Evolutionary conservation across 2,888 invertebrate genomes (phyloP).

Genomic region (Gonocerus acuteangulatus): DNA sequence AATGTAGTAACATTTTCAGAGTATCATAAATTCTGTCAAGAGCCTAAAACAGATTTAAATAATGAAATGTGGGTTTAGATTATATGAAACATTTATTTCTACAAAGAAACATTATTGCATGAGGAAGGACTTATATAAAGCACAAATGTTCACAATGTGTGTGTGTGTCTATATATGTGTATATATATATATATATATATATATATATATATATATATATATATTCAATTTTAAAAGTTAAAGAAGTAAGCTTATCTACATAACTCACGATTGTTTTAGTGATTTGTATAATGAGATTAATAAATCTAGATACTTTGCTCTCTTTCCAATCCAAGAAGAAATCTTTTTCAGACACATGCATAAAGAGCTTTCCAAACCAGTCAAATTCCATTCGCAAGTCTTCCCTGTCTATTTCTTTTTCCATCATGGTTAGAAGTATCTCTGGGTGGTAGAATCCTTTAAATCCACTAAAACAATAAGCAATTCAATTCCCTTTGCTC

Average conservation of each 20-base stretch:
- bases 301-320: background rate
- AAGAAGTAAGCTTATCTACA: too few species aligned
- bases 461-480: slow-evolving; percentile 4
- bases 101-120: too few species aligned
- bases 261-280: slow-evolving; percentile 13
- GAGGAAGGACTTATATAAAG: too few species aligned
- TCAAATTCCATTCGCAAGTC: slow-evolving; percentile 13
- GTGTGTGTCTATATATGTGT: too few species aligned
- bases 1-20: background rate
- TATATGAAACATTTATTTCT: too few species aligned
- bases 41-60: background rate
- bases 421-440: slow-evolving; percentile 3
- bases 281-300: slow-evolving; percentile 14
- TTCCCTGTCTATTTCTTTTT: slow-evolving; percentile 13
- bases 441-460: slow-evolving; percentile 13
- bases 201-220: too few species aligned
- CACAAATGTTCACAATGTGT: too few species aligned
- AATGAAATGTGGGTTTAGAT: too few species aligned
- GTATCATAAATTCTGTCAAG: slow-evolving; percentile 12
- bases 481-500: background rate
- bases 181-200: too few species aligned
- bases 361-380: slow-evolving; percentile 15
- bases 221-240: too few species aligned
- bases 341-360: slow-evolving; percentile 11
- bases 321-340: slow-evolving; percentile 10